Evolutionary conservation across 2,888 invertebrate species (phyloP).

Genomic region (Vandiemenella viatica): DNA sequence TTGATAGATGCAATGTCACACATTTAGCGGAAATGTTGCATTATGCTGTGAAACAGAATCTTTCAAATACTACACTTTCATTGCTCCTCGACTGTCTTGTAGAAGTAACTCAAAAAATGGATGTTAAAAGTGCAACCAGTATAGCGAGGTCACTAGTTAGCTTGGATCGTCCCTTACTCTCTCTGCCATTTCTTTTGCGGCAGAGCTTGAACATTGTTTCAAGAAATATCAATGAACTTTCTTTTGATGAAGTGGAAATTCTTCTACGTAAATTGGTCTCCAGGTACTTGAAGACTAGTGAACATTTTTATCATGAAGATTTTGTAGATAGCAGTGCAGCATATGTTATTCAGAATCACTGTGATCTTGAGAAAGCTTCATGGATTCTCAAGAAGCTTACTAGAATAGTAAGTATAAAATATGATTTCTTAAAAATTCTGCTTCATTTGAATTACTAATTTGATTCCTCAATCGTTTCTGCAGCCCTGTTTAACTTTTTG

Average conservation of each 20-base stretch:
- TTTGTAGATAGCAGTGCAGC: slow-evolving; percentile 40
- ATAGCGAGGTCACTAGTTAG: slow-evolving; percentile 41
- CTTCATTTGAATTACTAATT: too few species aligned
- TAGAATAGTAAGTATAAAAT: slow-evolving; percentile 36
- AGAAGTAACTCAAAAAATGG: slow-evolving; percentile 26
- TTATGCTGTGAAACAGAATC: slow-evolving; percentile 34
- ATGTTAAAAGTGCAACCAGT: slow-evolving; percentile 31
- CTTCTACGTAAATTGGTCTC: slow-evolving; percentile 35
- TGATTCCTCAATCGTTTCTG: too few species aligned
- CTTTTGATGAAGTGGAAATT: slow-evolving; percentile 35
- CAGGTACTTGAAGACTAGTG: slow-evolving; percentile 31
- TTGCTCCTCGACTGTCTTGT: slow-evolving; percentile 37
- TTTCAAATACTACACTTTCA: slow-evolving; percentile 36
- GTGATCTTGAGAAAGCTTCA: slow-evolving; percentile 35
- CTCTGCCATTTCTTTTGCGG: slow-evolving; percentile 33
- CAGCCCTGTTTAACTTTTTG: too few species aligned
- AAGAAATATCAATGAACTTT: slow-evolving; percentile 30
- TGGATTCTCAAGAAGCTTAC: slow-evolving; percentile 37
- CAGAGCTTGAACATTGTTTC: slow-evolving; percentile 35
- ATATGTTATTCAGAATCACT: slow-evolving; percentile 34
- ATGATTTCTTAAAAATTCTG: too few species aligned
- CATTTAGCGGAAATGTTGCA: slow-evolving; percentile 37
- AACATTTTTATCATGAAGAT: slow-evolving; percentile 44
- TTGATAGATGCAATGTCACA: slow-evolving; percentile 37
- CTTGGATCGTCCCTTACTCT: slow-evolving; percentile 26